Base-by-base conservation (phyloP, 2,888 invertebrate genomes). In the Coleophora flavipennella region DNA sequence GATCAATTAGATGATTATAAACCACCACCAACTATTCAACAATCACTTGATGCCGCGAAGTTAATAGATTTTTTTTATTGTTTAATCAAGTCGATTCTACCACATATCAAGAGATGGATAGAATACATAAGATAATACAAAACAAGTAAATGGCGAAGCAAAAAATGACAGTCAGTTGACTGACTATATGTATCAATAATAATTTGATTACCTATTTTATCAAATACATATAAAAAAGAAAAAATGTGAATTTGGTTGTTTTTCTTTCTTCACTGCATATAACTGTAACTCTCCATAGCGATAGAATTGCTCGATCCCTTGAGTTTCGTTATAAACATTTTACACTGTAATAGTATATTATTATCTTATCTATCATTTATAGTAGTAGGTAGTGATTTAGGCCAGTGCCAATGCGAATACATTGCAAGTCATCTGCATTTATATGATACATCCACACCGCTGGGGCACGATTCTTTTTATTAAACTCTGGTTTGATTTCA, bases 81-180 rank as follows among this genome's bases (percentile, higher is more conserved):
- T 39, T 39, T 39, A 39, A 39, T 39, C 35, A 39, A 39, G 39
- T 35, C 13, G 35, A 39, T 39, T 37, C 41, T 37, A 41, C 41
- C 37, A 41, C 41, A 39, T 39, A 35, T 35, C 39, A 33, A 41
- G 33, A 33, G 28, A 37, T 41, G 36, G 33, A 37, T 41, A 41
- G 28, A 33, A 39, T 36, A 35, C 40, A 28, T 42, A 40, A 44
- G n/a, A 29, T 6, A 29, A 29, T 29, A 29, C 29, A 29, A 29
- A 38, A 34, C 35, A 41, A 47, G 41, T 45, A 40, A n/a, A 38
- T 38, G 36, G 40, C 42, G 36, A 32, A 39, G 39, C 29, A 34
- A 34, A 34, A 34, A 10, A 29, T 9, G 29, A 6, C 29, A 6
- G 20, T 3, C 20, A 20, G 20, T 4, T 20, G 6, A 6, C 20